Evolutionary conservation across 2,888 invertebrate species (phyloP).

Genomic region (Eupithecia inturbata): DNA sequence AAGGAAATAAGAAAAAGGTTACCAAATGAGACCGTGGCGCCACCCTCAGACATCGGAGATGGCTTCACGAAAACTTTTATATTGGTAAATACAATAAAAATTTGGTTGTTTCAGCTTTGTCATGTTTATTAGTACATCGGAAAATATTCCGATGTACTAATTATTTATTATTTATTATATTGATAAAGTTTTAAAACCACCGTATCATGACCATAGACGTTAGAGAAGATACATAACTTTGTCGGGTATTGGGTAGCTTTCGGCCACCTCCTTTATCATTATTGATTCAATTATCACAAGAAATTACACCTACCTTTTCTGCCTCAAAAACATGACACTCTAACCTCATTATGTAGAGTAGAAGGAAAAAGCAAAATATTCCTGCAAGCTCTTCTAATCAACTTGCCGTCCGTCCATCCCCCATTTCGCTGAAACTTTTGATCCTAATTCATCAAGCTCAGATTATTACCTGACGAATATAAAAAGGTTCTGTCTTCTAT

Average conservation of each 20-base stretch:
- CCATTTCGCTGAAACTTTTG: conserved; percentile 50
- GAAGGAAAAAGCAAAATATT: conserved; percentile 24
- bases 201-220: no score
- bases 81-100: neutral
- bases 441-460: conserved; percentile 63
- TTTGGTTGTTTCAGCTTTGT: neutral
- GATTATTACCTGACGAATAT: conserved; percentile 68
- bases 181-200: neutral
- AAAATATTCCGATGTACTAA: no score
- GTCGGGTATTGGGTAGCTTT: no score
- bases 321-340: neutral
- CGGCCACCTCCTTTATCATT: neutral
- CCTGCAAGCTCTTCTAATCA: conserved; percentile 47
- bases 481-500: conserved; percentile 64
- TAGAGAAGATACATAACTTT: no score
- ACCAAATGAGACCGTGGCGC: conserved; percentile 47
- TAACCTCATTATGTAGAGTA: neutral
- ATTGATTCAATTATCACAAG: neutral
- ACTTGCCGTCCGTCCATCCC: conserved; percentile 37
- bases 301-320: neutral
- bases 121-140: neutral
- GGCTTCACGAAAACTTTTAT: conserved; percentile 5
- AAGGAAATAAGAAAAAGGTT: conserved; percentile 47
- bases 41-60: conserved; percentile 27
- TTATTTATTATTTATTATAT: neutral